phyloP scores from a whole-genome alignment of 2,888 invertebrate species.

The Autographa gamma region DNA sequence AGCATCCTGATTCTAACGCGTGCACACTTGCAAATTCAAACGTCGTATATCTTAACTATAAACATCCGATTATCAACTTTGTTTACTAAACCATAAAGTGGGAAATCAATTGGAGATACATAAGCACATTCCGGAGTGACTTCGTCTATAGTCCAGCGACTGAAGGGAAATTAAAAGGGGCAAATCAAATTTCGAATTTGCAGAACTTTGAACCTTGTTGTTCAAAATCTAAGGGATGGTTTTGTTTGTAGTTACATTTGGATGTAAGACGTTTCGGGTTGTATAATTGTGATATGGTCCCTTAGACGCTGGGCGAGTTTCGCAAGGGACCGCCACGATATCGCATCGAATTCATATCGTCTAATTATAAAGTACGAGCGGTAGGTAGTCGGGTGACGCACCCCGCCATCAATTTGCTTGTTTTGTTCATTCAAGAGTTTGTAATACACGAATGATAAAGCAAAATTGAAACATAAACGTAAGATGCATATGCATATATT shows the following conservation, averaged over 20 bases:
- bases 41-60: slow-evolving; percentile 37
- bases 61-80: slow-evolving; percentile 37
- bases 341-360: slow-evolving; percentile 87
- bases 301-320: slow-evolving; percentile 83
- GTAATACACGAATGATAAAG: slow-evolving; percentile 38
- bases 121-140: slow-evolving; percentile 60
- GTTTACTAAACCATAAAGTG: slow-evolving; percentile 31
- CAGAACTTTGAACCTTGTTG: slow-evolving; percentile 35
- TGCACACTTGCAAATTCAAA: slow-evolving; percentile 54
- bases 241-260: slow-evolving; percentile 17
- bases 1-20: slow-evolving; percentile 87
- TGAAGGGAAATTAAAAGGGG: slow-evolving; percentile 54
- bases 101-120: slow-evolving; percentile 48
- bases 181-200: slow-evolving; percentile 54
- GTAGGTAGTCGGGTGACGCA: slow-evolving; percentile 67
- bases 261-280: slow-evolving; percentile 30
- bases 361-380: slow-evolving; percentile 85
- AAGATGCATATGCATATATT: no score
- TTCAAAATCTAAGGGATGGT: not conserved
- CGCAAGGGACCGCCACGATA: slow-evolving; percentile 84
- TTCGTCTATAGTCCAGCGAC: slow-evolving; percentile 62
- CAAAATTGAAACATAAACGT: not conserved
- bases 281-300: slow-evolving; percentile 73
- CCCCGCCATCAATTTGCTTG: slow-evolving; percentile 65
- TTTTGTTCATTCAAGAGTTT: slow-evolving; percentile 56